Evolutionary conservation across 2,888 invertebrate species (phyloP).

Genomic region (Apeira syringaria): DNA sequence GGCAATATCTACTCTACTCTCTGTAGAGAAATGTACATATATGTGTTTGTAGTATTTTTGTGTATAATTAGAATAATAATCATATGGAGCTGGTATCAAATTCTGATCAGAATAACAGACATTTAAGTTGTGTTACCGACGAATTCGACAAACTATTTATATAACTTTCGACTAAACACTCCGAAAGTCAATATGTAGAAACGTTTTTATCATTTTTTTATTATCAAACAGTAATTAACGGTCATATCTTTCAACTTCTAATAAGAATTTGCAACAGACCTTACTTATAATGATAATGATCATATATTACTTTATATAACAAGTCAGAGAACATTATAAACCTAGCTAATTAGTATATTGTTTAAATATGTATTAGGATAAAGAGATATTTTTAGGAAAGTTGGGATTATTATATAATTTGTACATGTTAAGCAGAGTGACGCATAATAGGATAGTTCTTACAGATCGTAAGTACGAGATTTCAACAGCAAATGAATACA

Average conservation of each 20-base stretch:
- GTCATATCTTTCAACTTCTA: constrained; percentile 25
- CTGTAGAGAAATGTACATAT: too few species aligned
- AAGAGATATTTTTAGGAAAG: constrained; percentile 14
- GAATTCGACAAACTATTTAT: constrained; percentile 5
- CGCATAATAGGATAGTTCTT: constrained; percentile 23
- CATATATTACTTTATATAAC: constrained; percentile 60
- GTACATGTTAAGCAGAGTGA: constrained; percentile 30
- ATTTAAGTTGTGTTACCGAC: too few species aligned
- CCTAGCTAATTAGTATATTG: constrained; percentile 54
- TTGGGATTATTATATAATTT: constrained; percentile 23
- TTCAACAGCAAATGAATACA: constrained; percentile 33
- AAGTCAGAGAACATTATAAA: constrained; percentile 67
- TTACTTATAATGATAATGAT: constrained; percentile 65
- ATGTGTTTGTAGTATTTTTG: too few species aligned
- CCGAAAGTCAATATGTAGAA: constrained; percentile 13
- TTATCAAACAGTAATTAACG: constrained; percentile 26
- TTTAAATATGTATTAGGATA: constrained; percentile 30
- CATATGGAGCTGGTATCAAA: too few species aligned
- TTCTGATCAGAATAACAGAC: too few species aligned
- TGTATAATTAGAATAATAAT: too few species aligned
- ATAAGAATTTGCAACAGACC: constrained; percentile 61
- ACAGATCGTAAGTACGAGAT: constrained; percentile 46
- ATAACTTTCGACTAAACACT: constrained; percentile 5
- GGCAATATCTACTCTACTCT: too few species aligned
- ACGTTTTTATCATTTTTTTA: constrained; percentile 23